These are phyloP conservation scores for Regulus satrapa DNA, from an alignment of 2,113 vertebrate species.

Conservation along the genomic window DNA sequence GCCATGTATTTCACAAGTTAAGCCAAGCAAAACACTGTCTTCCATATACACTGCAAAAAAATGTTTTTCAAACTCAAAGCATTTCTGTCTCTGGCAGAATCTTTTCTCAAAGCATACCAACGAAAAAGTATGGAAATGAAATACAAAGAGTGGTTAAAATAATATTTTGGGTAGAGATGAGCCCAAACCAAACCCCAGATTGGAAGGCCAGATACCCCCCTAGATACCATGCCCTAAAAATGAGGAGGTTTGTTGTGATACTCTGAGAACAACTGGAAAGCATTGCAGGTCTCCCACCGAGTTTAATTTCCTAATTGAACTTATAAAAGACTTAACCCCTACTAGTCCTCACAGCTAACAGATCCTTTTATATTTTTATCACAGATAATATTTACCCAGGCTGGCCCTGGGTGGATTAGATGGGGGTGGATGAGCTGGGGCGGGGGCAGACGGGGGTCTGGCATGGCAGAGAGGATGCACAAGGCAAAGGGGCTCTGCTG, in stretches of 20 bases:
- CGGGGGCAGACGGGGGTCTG: background rate
- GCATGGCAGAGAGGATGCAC: background rate
- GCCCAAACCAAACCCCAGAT: slow-evolving; percentile 31
- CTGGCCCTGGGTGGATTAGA: background rate
- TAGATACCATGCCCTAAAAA: slow-evolving; percentile 8
- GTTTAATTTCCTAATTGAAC: slow-evolving; percentile 21
- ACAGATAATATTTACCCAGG: background rate
- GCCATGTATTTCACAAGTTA: slow-evolving; percentile 50
- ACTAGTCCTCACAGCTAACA: background rate
- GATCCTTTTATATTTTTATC: background rate
- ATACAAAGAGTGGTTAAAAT: slow-evolving; percentile 56
- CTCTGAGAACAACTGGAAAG: background rate
- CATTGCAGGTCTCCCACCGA: background rate
- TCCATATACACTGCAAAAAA: slow-evolving; percentile 41
- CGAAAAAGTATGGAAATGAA: slow-evolving; percentile 54
- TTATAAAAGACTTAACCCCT: background rate
- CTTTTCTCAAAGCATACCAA: slow-evolving; percentile 33
- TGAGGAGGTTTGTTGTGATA: background rate
- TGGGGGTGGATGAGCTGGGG: background rate
- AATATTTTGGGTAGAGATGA: slow-evolving; percentile 53
- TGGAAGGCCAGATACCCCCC: slow-evolving; percentile 10
- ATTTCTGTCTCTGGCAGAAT: slow-evolving; percentile 61
- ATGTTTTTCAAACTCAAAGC: slow-evolving; percentile 60
- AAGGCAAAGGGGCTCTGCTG: background rate
- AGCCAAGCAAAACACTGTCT: slow-evolving; percentile 55